Evolutionary conservation across 1,140 invertebrate species (phyloP).

Genomic region (Amphibalanus amphitrite): DNA sequence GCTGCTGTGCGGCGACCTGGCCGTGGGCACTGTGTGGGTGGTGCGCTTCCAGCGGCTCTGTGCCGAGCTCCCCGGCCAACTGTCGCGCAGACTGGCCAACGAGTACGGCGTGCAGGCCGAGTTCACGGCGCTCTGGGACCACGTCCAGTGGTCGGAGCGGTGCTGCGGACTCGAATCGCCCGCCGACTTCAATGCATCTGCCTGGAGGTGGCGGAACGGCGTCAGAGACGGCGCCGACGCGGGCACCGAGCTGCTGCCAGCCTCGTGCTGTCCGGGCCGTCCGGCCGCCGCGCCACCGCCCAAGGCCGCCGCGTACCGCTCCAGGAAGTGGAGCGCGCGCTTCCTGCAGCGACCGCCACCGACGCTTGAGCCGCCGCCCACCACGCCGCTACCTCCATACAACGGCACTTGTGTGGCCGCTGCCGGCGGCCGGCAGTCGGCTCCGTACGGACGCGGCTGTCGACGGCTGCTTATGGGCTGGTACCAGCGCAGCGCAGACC

Average conservation of each 20-base stretch:
- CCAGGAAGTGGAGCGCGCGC: not conserved
- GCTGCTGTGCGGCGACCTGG: conserved; percentile 59
- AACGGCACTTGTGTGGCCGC: not conserved
- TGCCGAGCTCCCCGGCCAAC: conserved; percentile 44
- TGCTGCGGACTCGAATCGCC: conserved; percentile 62
- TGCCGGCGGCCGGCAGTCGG: no score
- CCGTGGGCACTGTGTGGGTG: conserved; percentile 71
- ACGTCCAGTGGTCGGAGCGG: conserved; percentile 48
- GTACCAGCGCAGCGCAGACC: conserved; percentile 54
- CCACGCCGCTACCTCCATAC: not conserved
- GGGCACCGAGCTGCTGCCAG: conserved; percentile 15
- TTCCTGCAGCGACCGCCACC: conserved; percentile 4
- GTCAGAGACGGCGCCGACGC: conserved; percentile 19
- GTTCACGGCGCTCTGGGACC: conserved; percentile 61
- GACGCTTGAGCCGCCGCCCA: conserved; percentile 7
- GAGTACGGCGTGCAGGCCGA: conserved; percentile 50
- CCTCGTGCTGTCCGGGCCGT: conserved; percentile 14
- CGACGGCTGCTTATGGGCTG: conserved; percentile 47
- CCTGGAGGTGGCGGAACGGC: conserved; percentile 13
- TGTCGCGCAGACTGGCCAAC: conserved; percentile 35
- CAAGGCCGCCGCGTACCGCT: not conserved
- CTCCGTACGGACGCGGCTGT: conserved; percentile 34
- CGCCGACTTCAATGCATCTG: conserved; percentile 35
- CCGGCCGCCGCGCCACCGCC: conserved; percentile 3
- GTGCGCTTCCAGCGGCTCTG: conserved; percentile 58